Evolutionary conservation across 2,797 vertebrate species (phyloP), one percentile per base, ranked within the genome.

Genomic region (Coregonus suidteri): DNA sequence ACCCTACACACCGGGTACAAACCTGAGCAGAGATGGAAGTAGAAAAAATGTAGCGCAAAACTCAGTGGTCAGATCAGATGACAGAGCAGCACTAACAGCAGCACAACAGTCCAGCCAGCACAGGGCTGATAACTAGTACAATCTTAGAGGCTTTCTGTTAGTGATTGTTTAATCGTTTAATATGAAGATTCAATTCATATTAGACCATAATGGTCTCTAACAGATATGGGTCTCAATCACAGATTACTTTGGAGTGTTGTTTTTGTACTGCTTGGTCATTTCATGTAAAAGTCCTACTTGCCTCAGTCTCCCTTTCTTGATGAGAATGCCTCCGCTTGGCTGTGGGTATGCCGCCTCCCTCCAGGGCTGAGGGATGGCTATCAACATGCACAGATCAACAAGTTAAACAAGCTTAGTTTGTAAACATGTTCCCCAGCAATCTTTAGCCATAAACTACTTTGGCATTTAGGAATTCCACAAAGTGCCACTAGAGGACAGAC

Each of bases 251-350:
- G 3, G 0, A 69, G 59, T 35, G 25, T 31, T 66, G 4, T 59
- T 59, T 66, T 66, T 66, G 64, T n/a, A 6, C 16, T 56, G 6
- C 3, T 62, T 62, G 15, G 31, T 35, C 16, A 15, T 68, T 35
- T 34, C 14, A 31, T 25, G 9, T 16, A 34, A 6, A 34, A 73
- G 25, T 25, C 30, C 3, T 30, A 14, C 70, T 81, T 74, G 90
- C 88, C 81, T 84, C 37, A 85, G 75, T 59, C 74, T 86, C 2
- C 13, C 6, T 0, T 82, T 54, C 53, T 53, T 81, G 35, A 77
- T 76, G 31, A 81, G 41, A 67, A 71, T 1, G 11, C 77, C 35
- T n/a, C 64, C 54, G 20, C 11, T 83, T 41, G 62, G 75, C 15
- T 76, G 71, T 78, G 64, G 70, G 70, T 76, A 35, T 1, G 52